A percentile compares a stretch with the other conserved stretches of the same genome.
phyloP scores from a whole-genome alignment of 2,113 vertebrate genomes.

The Oryctolagus cuniculus region mOryCun1.1 NC_091453.1:3274001-3274500 shows the following conservation, averaged over 20 bases:
- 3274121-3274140: background rate
- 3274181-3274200: slow-evolving; percentile 22
- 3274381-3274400: background rate
- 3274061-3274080: background rate
- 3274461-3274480: slow-evolving; percentile 70
- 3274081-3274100: background rate
- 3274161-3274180: slow-evolving; percentile 11
- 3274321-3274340: slow-evolving; percentile 31
- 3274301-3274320: slow-evolving; percentile 59
- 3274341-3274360: slow-evolving; percentile 47
- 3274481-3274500: slow-evolving; percentile 75
- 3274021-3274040: background rate
- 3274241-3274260: slow-evolving; percentile 41
- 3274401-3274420: slow-evolving; percentile 58
- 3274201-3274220: background rate
- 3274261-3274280: slow-evolving; percentile 13
- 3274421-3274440: slow-evolving; percentile 25
- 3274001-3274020: background rate
- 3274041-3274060: background rate
- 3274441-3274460: slow-evolving; percentile 54
- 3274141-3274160: background rate
- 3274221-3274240: background rate
- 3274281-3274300: background rate
- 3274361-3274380: slow-evolving; percentile 50
- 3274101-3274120: background rate